Percentiles rank a stretch among this genome's conserved stretches.
phyloP scores from a whole-genome alignment of 2,888 invertebrate genomes.

The Julus scanicus region DNA sequence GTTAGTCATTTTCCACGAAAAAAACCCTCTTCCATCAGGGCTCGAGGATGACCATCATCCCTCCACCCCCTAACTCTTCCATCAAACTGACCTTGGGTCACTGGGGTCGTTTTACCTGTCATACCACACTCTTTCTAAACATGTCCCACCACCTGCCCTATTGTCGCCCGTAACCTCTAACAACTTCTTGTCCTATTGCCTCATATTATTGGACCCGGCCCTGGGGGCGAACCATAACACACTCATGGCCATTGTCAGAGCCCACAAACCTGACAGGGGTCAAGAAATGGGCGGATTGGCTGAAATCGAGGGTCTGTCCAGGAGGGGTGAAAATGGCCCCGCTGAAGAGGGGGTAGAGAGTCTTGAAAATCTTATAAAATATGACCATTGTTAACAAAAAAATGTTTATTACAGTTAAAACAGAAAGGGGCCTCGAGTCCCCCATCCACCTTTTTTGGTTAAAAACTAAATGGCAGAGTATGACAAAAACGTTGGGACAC shows the following conservation, averaged over 20 bases:
- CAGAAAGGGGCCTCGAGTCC: background rate
- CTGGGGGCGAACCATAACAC: conserved; percentile 37
- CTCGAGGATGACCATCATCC: background rate
- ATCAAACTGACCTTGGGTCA: conserved; percentile 47
- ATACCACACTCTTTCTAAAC: background rate
- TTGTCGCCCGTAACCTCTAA: conserved; percentile 25
- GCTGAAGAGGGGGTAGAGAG: background rate
- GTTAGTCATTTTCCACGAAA: conserved; percentile 37
- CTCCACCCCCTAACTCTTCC: conserved; percentile 22
- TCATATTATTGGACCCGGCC: conserved; percentile 47
- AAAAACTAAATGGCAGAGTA: background rate
- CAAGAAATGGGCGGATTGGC: conserved; percentile 44
- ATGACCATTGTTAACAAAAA: conserved; percentile 18
- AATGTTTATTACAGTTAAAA: conserved; percentile 36
- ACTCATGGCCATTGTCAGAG: conserved; percentile 45
- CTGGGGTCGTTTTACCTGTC: conserved; percentile 48
- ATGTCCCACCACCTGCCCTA: conserved; percentile 41
- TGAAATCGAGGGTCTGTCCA: background rate
- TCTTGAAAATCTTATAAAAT: conserved; percentile 38
- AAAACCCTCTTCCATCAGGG: conserved; percentile 7
- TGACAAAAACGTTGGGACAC: conserved; percentile 29
- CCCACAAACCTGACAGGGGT: conserved; percentile 44
- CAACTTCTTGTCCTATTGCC: conserved; percentile 45
- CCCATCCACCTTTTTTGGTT: background rate
- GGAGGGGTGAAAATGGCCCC: background rate